A percentile compares a stretch with the other conserved stretches of the same genome.
These are phyloP conservation scores for Melanargia galathea DNA, from an alignment of 2,888 invertebrate genomes.

Conservation along the genomic window DNA sequence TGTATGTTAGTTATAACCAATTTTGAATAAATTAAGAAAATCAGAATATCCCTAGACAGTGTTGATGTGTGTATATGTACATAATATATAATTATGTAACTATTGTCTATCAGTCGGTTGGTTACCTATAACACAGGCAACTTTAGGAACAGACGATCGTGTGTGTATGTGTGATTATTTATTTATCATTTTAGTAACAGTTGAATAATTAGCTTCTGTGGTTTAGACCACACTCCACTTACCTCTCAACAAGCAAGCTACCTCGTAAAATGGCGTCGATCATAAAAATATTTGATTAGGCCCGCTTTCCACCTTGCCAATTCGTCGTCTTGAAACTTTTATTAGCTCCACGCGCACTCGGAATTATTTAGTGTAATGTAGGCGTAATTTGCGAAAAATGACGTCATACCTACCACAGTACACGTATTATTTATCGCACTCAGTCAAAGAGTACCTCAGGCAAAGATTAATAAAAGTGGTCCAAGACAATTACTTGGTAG, in stretches of 20 bases:
- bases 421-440: slow-evolving; percentile 11
- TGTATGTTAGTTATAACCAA: too few relatives aligned
- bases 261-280: slow-evolving; percentile 77
- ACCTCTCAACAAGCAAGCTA: slow-evolving; percentile 57
- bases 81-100: too few relatives aligned
- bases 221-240: slow-evolving; percentile 36
- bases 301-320: slow-evolving; percentile 64
- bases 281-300: slow-evolving; percentile 82
- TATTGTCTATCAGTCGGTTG: too few relatives aligned
- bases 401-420: slow-evolving; percentile 10
- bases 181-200: too few relatives aligned
- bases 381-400: slow-evolving; percentile 46
- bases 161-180: too few relatives aligned
- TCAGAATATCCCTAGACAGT: too few relatives aligned
- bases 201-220: neutral
- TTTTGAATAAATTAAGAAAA: too few relatives aligned
- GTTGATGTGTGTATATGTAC: too few relatives aligned
- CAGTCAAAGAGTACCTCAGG: neutral
- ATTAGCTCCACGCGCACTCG: slow-evolving; percentile 53
- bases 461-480: neutral
- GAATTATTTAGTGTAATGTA: slow-evolving; percentile 50
- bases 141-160: too few relatives aligned
- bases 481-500: neutral
- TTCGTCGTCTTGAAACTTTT: slow-evolving; percentile 72
- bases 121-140: too few relatives aligned